These are phyloP conservation scores for Calvadosia cruxmelitensis DNA, from an alignment of 30 jellyfish, hydroid and myxozoan genomes.

Conservation along the genomic window DNA sequence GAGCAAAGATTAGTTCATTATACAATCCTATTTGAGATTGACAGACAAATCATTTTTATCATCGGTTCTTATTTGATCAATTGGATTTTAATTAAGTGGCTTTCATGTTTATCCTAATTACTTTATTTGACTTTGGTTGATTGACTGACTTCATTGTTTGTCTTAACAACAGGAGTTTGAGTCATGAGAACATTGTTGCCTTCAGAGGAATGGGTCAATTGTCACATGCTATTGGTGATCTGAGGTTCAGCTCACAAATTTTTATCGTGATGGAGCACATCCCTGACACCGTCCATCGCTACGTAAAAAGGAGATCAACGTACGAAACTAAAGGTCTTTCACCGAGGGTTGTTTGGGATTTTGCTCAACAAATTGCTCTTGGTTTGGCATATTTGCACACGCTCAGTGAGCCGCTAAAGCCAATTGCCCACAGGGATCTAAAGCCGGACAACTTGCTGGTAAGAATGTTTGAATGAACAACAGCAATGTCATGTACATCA, in stretches of 20 bases:
- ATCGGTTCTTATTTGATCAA: too few relatives aligned
- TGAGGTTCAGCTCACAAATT: conserved; percentile 13
- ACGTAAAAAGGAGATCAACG: conserved; percentile 44
- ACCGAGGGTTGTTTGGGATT: conserved; percentile 49
- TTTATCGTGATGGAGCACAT: conserved; percentile 70
- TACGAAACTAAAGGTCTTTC: conserved; percentile 68
- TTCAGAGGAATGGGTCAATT: conserved; percentile 65
- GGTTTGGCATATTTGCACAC: conserved; percentile 65
- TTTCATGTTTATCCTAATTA: too few relatives aligned
- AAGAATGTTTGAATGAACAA: too few relatives aligned
- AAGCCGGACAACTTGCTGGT: conserved; percentile 71
- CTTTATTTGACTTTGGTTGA: too few relatives aligned
- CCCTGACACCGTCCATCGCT: conserved; percentile 27
- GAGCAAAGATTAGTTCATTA: too few relatives aligned
- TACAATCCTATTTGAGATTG: too few relatives aligned
- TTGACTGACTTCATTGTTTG: too few relatives aligned
- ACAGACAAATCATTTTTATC: too few relatives aligned
- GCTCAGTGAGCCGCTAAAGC: conserved; percentile 43
- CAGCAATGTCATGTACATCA: too few relatives aligned
- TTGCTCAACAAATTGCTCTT: conserved; percentile 62
- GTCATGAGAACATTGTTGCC: conserved; percentile 70
- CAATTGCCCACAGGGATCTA: conserved; percentile 64
- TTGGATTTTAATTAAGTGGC: too few relatives aligned
- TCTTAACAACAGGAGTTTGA: conserved; percentile 49
- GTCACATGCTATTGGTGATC: conserved; percentile 4